phyloP scores from a whole-genome alignment of 2,888 invertebrate species.

The Caenorhabditis sp. region DNA sequence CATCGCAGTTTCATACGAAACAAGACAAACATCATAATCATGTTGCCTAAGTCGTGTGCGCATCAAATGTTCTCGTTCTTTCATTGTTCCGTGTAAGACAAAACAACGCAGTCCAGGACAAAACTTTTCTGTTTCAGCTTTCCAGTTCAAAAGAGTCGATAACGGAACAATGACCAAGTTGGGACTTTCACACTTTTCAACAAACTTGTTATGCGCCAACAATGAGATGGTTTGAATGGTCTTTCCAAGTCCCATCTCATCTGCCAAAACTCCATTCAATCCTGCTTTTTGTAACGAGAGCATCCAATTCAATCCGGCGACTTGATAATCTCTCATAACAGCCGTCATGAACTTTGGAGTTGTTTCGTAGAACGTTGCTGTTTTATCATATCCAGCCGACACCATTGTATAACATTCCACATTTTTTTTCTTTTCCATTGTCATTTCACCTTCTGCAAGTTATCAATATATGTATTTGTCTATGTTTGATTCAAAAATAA shows the following conservation, averaged over 20 bases:
- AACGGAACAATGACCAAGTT: slow-evolving; percentile 8
- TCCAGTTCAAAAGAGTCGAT: slow-evolving; percentile 16
- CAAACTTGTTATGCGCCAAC: slow-evolving; percentile 10
- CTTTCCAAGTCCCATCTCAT: slow-evolving; percentile 30
- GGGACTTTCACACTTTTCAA: slow-evolving; percentile 4
- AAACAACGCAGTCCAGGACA: slow-evolving; percentile 9
- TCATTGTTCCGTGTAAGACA: slow-evolving; percentile 5
- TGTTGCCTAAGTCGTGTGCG: not conserved
- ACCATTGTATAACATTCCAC: slow-evolving; percentile 4
- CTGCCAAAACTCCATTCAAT: slow-evolving; percentile 17
- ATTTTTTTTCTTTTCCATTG: not conserved
- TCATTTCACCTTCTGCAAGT: not conserved
- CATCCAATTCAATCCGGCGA: slow-evolving; percentile 15
- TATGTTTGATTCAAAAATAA: not conserved
- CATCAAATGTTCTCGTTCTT: slow-evolving; percentile 7
- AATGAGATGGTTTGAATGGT: slow-evolving; percentile 24
- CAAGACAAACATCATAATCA: slow-evolving; percentile 6
- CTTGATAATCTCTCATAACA: slow-evolving; percentile 14
- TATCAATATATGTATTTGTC: not conserved
- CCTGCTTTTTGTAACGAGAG: slow-evolving; percentile 16
- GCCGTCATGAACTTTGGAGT: slow-evolving; percentile 15
- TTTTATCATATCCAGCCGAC: slow-evolving; percentile 8
- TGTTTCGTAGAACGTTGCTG: slow-evolving; percentile 13
- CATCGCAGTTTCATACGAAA: slow-evolving; percentile 15
- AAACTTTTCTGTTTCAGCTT: slow-evolving; percentile 3